Conservation (phyloP, 1,140 invertebrate genomes). For the Hormaphis cornu region DNA sequence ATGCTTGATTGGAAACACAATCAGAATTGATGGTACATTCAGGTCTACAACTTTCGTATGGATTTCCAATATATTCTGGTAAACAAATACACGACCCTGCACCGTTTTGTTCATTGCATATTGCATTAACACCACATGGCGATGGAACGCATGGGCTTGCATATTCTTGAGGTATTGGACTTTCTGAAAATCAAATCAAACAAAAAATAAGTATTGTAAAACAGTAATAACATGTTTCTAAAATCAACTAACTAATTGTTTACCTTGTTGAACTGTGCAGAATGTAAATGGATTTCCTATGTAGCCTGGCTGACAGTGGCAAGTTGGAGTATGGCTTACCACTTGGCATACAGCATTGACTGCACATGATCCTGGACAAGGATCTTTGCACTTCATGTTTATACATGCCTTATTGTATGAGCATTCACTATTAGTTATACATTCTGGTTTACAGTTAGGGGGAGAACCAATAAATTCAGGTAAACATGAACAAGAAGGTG, state of each 20-base stretch:
- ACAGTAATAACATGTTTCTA: background rate
- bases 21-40: slow-evolving; percentile 60
- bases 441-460: slow-evolving; percentile 57
- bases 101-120: slow-evolving; percentile 66
- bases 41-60: slow-evolving; percentile 52
- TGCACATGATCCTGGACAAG: slow-evolving; percentile 59
- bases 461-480: slow-evolving; percentile 53
- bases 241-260: slow-evolving; percentile 37
- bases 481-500: slow-evolving; percentile 57
- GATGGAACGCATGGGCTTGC: slow-evolving; percentile 58
- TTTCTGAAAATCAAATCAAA: slow-evolving; percentile 35
- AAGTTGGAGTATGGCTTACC: slow-evolving; percentile 60
- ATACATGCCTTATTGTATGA: slow-evolving; percentile 54
- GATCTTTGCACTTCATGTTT: slow-evolving; percentile 59
- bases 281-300: slow-evolving; percentile 58
- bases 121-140: slow-evolving; percentile 68
- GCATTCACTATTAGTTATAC: slow-evolving; percentile 58
- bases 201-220: background rate
- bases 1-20: slow-evolving; percentile 57
- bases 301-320: slow-evolving; percentile 54
- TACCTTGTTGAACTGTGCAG: slow-evolving; percentile 52
- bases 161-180: slow-evolving; percentile 37
- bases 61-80: slow-evolving; percentile 48
- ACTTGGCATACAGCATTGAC: slow-evolving; percentile 58
- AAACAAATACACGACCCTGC: slow-evolving; percentile 53